phyloP scores from a whole-genome alignment of 2,888 invertebrate species.

The Drosophila recens region DNA sequence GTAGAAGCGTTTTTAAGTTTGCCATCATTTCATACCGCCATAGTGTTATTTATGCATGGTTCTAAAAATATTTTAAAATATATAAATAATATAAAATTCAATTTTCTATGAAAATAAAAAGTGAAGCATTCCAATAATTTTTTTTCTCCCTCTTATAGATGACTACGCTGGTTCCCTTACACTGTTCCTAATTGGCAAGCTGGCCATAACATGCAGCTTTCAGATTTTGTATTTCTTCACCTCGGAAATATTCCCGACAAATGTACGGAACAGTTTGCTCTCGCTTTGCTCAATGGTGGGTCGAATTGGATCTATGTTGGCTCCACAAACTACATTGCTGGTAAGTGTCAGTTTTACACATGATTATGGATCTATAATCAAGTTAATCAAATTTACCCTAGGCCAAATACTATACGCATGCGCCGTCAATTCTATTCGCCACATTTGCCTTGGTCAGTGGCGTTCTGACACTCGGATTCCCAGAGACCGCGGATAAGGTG shows the following conservation, averaged over 20 bases:
- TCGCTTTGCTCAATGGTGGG: slow-evolving; percentile 90
- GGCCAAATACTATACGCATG: slow-evolving; percentile 84
- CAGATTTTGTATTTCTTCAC: slow-evolving; percentile 89
- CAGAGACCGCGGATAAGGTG: slow-evolving; percentile 88
- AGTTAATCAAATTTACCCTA: slow-evolving; percentile 28
- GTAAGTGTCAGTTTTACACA: slow-evolving; percentile 50
- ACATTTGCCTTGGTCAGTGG: slow-evolving; percentile 87
- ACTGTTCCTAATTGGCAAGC: slow-evolving; percentile 88
- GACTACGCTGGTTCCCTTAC: slow-evolving; percentile 86
- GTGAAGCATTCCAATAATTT: too few species aligned
- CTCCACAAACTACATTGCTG: slow-evolving; percentile 89
- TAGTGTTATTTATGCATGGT: too few species aligned
- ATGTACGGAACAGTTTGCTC: slow-evolving; percentile 88
- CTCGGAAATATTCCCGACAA: slow-evolving; percentile 90
- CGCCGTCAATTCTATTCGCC: slow-evolving; percentile 88
- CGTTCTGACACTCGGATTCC: slow-evolving; percentile 87
- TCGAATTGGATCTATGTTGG: slow-evolving; percentile 89
- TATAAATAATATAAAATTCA: not conserved
- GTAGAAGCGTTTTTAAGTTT: too few species aligned
- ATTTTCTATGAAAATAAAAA: too few species aligned
- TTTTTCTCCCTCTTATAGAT: slow-evolving; percentile 48
- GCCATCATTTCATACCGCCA: too few species aligned
- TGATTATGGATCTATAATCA: not conserved
- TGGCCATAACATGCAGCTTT: slow-evolving; percentile 89
- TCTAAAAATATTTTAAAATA: not conserved